Evolutionary conservation across 2,888 invertebrate genomes (phyloP).

Genomic region (Meganola albula): DNA sequence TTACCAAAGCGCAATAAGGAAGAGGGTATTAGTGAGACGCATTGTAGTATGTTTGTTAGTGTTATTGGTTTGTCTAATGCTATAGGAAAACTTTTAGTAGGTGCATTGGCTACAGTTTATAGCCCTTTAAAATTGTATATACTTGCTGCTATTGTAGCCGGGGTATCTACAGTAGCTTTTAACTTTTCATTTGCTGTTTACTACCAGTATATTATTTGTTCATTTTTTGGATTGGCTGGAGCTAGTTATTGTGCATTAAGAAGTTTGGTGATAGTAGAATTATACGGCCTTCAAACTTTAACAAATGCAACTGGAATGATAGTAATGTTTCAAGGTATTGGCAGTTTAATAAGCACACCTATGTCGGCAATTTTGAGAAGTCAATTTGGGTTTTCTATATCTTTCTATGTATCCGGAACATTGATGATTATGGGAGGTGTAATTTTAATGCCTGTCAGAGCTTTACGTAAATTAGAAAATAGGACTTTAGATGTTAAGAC

Average conservation of each 20-base stretch:
- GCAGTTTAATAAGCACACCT: constrained; percentile 58
- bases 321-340: constrained; percentile 60
- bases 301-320: constrained; percentile 65
- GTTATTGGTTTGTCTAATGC: constrained; percentile 54
- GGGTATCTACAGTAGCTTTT: constrained; percentile 45
- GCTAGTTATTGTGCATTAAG: constrained; percentile 48
- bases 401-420: constrained; percentile 53
- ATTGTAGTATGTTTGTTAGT: constrained; percentile 56
- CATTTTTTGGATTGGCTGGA: constrained; percentile 51
- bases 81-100: constrained; percentile 47
- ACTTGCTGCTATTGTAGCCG: constrained; percentile 36
- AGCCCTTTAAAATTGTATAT: constrained; percentile 42
- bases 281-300: constrained; percentile 62
- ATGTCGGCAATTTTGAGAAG: constrained; percentile 48
- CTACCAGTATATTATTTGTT: constrained; percentile 54
- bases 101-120: constrained; percentile 46
- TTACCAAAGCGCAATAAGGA: constrained; percentile 46
- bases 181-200: constrained; percentile 45
- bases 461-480: neutral
- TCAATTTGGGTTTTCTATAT: constrained; percentile 41
- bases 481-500: too few species aligned
- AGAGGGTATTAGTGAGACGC: constrained; percentile 41
- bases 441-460: constrained; percentile 39
- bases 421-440: constrained; percentile 44
- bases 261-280: constrained; percentile 52